phyloP scores from a whole-genome alignment of 2,888 invertebrate species.

The Pandemis corylana region DNA sequence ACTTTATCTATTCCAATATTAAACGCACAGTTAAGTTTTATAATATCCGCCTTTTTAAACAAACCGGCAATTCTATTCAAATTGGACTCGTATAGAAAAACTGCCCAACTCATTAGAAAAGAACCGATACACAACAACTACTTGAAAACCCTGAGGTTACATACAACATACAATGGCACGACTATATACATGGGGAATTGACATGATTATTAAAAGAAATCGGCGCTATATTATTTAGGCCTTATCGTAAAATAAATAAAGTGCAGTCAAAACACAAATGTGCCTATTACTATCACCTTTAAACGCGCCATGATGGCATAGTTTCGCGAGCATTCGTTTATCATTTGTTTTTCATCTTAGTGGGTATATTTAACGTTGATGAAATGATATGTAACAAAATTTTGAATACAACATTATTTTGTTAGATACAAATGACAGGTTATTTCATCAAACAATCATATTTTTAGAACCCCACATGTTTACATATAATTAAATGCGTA shows the following conservation, averaged over 20 bases:
- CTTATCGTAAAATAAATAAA: slow-evolving; percentile 48
- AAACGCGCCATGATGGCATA: not conserved
- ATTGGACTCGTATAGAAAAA: slow-evolving; percentile 8
- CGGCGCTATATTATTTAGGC: slow-evolving; percentile 44
- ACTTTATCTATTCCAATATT: slow-evolving; percentile 8
- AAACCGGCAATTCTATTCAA: slow-evolving; percentile 6
- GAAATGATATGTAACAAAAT: slow-evolving; percentile 5
- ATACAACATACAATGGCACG: slow-evolving; percentile 74
- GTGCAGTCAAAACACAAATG: slow-evolving; percentile 32
- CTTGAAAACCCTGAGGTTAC: slow-evolving; percentile 58
- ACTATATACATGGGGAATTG: slow-evolving; percentile 83
- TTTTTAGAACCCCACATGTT: not conserved
- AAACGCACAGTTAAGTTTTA: slow-evolving; percentile 13
- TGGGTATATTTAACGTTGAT: slow-evolving; percentile 2
- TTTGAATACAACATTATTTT: not conserved
- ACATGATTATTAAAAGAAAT: slow-evolving; percentile 71
- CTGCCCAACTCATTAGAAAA: slow-evolving; percentile 18
- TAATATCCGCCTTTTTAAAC: slow-evolving; percentile 35
- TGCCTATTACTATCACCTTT: slow-evolving; percentile 15
- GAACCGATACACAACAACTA: slow-evolving; percentile 64
- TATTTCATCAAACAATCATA: not conserved
- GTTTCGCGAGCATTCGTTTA: slow-evolving; percentile 2
- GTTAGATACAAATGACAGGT: not conserved
- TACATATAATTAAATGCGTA: not conserved
- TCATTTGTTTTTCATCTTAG: not conserved